phyloP scores from a whole-genome alignment of 2,888 invertebrate genomes.

The Epinotia ramella region DNA sequence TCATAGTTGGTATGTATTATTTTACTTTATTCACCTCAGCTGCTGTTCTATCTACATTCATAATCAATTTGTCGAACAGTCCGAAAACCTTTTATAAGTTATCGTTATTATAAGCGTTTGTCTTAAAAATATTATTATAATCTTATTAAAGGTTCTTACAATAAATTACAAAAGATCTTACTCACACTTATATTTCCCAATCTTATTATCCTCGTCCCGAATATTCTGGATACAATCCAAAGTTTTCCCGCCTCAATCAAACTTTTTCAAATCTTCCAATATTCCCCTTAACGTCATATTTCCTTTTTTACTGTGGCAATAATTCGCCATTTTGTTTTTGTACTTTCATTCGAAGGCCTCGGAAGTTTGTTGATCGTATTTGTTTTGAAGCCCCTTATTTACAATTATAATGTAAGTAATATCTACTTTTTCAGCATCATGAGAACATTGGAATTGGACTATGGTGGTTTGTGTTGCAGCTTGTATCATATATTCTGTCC shows the following conservation, averaged over 20 bases:
- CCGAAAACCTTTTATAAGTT: not conserved
- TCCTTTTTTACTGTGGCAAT: constrained; percentile 60
- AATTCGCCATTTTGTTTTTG: constrained; percentile 73
- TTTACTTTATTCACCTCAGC: not conserved
- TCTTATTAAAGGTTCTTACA: not conserved
- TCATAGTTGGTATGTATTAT: not conserved
- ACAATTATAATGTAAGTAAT: not conserved
- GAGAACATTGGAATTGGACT: too few species aligned
- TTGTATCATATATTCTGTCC: too few species aligned
- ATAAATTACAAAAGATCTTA: constrained; percentile 4
- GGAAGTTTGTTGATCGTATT: constrained; percentile 59
- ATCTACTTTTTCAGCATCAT: too few species aligned
- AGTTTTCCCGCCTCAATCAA: constrained; percentile 78
- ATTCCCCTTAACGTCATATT: constrained; percentile 62
- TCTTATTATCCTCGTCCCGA: constrained; percentile 59
- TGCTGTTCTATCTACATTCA: not conserved
- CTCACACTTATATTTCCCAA: constrained; percentile 17
- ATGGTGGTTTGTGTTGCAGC: too few species aligned
- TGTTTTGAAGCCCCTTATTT: constrained; percentile 41
- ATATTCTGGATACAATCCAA: constrained; percentile 81
- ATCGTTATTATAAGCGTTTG: not conserved
- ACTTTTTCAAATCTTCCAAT: constrained; percentile 77
- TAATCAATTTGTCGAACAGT: not conserved
- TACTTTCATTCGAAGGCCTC: constrained; percentile 65
- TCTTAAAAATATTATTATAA: not conserved